Base-by-base conservation (phyloP, 2,113 vertebrate species). In the Paradoxurus hermaphroditus region DNA sequence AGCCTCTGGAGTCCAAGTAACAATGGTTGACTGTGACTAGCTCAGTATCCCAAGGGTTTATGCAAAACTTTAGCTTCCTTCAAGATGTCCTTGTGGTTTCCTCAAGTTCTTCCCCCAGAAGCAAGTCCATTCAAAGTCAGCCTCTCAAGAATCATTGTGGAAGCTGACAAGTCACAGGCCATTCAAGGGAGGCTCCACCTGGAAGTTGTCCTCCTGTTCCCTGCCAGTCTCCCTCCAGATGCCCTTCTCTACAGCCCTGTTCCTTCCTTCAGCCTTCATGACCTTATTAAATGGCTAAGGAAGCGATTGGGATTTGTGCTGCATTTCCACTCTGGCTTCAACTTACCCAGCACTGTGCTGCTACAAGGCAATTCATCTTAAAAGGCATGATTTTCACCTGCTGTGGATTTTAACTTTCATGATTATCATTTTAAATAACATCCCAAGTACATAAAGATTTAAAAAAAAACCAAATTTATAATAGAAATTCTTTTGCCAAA, bases 401-500 rank as follows among this genome's bases (percentile, higher is more conserved):
- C 72, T 82, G 70, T 49, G 34, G n/a, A 83, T 90, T 82, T 94
- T 82, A 62, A 51, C 67, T 68, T 53, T 87, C 44, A 9, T 31
- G 34, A 68, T 19, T 65, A 70, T 93, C 81, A 79, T 87, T 81
- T 97, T 87, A 95, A 82, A 84, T 86, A 83, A 3, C 39, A 79
- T 82, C 41, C 56, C 19, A 63, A 96, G 49, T 49, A 91, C 31
- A 91, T 73, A 51, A 91, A 87, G 95, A 75, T 72, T 53, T n/a
- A n/a, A n/a, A 2, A 21, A 95, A 94, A 86, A 56, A 46, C 73
- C 73, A 70, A 46, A 77, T 59, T 59, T 81, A 89, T 23, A 83
- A 25, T n/a, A 96, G 39, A 94, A 86, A 95, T 88, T 62, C 59
- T 92, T 91, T 83, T 96, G 78, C 72, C 67, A 87, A 96, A 78